Conservation (phyloP, 2,888 invertebrate genomes). For the Cremastinae sp. region DNA sequence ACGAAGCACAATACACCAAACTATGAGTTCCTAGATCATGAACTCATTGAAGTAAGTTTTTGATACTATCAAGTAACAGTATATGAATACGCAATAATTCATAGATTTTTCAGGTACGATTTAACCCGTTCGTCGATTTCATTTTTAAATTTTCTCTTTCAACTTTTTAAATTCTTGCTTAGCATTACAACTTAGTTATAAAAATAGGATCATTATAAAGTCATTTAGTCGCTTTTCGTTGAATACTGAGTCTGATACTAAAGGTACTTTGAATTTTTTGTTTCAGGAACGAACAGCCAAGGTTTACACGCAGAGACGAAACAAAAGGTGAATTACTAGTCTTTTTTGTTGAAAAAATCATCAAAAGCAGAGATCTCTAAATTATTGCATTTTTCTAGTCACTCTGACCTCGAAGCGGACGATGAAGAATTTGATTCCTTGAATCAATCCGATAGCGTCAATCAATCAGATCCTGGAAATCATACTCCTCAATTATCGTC, state of each 20-base stretch:
- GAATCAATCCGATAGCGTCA: conserved; percentile 80
- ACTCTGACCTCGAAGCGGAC: conserved; percentile 83
- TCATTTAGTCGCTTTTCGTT: too few relatives aligned
- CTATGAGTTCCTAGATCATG: conserved; percentile 80
- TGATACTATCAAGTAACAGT: conserved; percentile 41
- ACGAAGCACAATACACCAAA: conserved; percentile 81
- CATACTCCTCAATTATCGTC: conserved; percentile 70
- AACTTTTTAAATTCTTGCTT: conserved; percentile 21
- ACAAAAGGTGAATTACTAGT: conserved; percentile 78
- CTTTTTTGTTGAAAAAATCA: conserved; percentile 1
- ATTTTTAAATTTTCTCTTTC: conserved; percentile 10
- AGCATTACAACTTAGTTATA: background rate
- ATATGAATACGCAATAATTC: conserved; percentile 22
- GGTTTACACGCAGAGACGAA: conserved; percentile 79
- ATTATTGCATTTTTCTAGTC: conserved; percentile 75
- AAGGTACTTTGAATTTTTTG: conserved; percentile 52
- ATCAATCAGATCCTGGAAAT: conserved; percentile 74
- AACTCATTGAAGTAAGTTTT: conserved; percentile 74
- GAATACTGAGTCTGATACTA: background rate
- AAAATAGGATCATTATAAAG: background rate
- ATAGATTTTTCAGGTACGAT: conserved; percentile 46
- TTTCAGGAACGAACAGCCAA: conserved; percentile 76
- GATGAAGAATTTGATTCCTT: conserved; percentile 82
- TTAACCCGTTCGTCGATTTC: conserved; percentile 25
- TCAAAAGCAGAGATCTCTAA: conserved; percentile 8